A percentile compares a stretch with the other conserved stretches of the same genome.
Evolutionary conservation across 2,888 invertebrate genomes (phyloP).

Genomic region (Argynnis bischoffii): DNA sequence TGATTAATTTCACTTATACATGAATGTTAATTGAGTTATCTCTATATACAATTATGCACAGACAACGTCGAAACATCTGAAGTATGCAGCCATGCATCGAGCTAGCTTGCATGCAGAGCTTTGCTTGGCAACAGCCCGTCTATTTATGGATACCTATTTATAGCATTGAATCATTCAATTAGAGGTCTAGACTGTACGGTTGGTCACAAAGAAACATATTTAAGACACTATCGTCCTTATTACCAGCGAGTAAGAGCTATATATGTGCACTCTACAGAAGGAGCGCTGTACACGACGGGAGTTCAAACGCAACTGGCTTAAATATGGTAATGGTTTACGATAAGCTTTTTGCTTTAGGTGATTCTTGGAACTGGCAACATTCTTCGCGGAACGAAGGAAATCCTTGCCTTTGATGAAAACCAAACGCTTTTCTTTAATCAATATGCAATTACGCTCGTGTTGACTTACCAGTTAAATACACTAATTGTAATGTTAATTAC

Average conservation of each 20-base stretch:
- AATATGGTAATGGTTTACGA: slow-evolving; percentile 31
- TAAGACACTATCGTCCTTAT: slow-evolving; percentile 25
- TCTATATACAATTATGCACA: slow-evolving; percentile 12
- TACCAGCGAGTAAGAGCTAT: slow-evolving; percentile 18
- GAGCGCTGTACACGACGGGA: slow-evolving; percentile 6
- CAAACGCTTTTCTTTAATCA: slow-evolving; percentile 6
- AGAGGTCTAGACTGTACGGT: slow-evolving; percentile 52
- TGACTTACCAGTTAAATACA: not conserved
- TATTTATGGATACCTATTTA: slow-evolving; percentile 63
- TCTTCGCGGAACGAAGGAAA: slow-evolving; percentile 33
- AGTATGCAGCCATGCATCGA: slow-evolving; percentile 32
- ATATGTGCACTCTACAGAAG: not conserved
- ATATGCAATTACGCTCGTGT: slow-evolving; percentile 4
- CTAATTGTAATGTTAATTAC: slow-evolving; percentile 15
- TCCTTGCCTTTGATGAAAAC: slow-evolving; percentile 20
- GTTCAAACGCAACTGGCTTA: slow-evolving; percentile 26
- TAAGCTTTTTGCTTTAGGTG: slow-evolving; percentile 32
- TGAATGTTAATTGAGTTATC: slow-evolving; percentile 21
- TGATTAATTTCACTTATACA: not conserved
- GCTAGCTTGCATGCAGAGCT: slow-evolving; percentile 21
- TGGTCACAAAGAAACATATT: slow-evolving; percentile 33
- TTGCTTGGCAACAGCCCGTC: slow-evolving; percentile 56
- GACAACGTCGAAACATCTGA: slow-evolving; percentile 17
- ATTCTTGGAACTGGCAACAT: slow-evolving; percentile 33
- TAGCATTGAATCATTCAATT: slow-evolving; percentile 65